Evolutionary conservation across 2,888 invertebrate species (phyloP).

Genomic region (Marronus borbonicus): DNA sequence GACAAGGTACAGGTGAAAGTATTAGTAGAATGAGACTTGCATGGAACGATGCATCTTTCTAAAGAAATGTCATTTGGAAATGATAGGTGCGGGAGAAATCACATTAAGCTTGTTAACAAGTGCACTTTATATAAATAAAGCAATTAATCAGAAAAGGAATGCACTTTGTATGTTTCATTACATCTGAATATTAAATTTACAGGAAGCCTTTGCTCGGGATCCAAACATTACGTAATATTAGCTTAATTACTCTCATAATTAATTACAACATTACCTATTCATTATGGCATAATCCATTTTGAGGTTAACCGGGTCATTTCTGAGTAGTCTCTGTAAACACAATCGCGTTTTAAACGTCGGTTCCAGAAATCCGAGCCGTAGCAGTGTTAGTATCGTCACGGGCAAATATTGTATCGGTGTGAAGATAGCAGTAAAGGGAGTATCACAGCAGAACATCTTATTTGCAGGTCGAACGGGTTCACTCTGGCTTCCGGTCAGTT

Average conservation of each 20-base stretch:
- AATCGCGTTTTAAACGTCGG: constrained; percentile 21
- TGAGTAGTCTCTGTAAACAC: not conserved
- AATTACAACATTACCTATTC: constrained; percentile 13
- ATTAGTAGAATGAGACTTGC: no score
- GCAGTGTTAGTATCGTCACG: constrained; percentile 38
- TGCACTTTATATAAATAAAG: no score
- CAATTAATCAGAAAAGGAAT: no score
- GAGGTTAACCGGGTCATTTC: constrained; percentile 1
- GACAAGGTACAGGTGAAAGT: no score
- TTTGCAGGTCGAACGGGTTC: constrained; percentile 67
- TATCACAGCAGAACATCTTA: constrained; percentile 65
- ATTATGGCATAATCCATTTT: constrained; percentile 9
- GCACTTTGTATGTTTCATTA: no score
- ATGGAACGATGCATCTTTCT: no score
- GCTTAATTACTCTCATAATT: not conserved
- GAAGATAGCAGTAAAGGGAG: constrained; percentile 53
- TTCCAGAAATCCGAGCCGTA: constrained; percentile 7
- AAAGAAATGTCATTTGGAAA: no score
- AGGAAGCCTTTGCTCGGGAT: no score
- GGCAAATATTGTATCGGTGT: constrained; percentile 53
- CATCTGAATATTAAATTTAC: no score
- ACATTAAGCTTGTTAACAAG: no score
- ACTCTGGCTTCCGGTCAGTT: constrained; percentile 66
- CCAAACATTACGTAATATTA: not conserved
- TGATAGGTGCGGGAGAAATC: no score